A percentile compares a stretch with the other conserved stretches of the same genome.
Evolutionary conservation across 2,113 vertebrate species (phyloP).

Genomic region (Bubo blakistoni): DNA sequence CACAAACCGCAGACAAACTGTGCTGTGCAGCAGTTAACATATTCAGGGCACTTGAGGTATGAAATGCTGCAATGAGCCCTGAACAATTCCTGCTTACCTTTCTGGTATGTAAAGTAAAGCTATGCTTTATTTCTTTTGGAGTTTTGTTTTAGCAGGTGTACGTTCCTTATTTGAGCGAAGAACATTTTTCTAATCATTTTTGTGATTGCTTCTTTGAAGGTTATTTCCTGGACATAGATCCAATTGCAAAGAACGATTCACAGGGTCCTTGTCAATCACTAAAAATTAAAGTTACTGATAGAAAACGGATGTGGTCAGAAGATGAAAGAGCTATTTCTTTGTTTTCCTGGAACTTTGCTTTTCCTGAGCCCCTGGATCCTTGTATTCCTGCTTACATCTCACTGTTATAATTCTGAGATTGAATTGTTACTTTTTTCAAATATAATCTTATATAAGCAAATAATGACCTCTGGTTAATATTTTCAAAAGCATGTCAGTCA

Average conservation of each 20-base stretch:
- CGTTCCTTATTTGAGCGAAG: neutral
- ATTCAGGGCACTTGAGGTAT: neutral
- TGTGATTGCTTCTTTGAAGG: neutral
- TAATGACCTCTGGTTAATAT: neutral
- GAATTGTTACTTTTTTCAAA: neutral
- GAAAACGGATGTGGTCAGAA: neutral
- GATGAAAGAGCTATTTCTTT: neutral
- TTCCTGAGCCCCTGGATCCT: neutral
- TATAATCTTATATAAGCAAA: neutral
- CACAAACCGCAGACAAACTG: neutral
- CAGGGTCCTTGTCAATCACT: neutral
- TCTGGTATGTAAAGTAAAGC: neutral
- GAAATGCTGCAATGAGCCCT: neutral
- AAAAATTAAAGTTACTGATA: neutral
- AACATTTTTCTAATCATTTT: neutral
- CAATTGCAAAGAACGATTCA: neutral
- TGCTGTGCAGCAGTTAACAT: neutral
- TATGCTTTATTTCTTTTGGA: neutral
- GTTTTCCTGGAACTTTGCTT: neutral
- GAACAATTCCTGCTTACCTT: neutral
- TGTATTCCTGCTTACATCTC: neutral
- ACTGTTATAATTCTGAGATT: neutral
- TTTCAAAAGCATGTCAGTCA: neutral
- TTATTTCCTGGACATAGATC: neutral
- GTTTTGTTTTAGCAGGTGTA: neutral